These are phyloP conservation scores for Anthophora plumipes DNA, from an alignment of 2,888 invertebrate genomes.

Conservation along the genomic window DNA sequence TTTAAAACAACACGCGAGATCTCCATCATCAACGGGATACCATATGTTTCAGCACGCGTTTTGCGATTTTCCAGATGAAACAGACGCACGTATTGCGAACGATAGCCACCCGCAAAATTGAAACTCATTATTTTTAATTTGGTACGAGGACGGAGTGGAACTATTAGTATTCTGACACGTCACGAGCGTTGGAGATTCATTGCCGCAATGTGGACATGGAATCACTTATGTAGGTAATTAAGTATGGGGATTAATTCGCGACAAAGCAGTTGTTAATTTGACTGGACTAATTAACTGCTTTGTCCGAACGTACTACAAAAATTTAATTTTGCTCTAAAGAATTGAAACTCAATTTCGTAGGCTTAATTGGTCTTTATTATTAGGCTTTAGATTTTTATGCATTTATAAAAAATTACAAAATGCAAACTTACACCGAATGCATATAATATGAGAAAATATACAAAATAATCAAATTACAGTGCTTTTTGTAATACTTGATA, in stretches of 20 bases:
- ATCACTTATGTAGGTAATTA: background rate
- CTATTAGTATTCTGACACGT: slow-evolving; percentile 2
- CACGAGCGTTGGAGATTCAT: background rate
- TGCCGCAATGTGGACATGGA: background rate
- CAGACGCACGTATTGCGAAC: background rate
- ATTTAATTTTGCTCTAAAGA: background rate
- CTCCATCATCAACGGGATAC: background rate
- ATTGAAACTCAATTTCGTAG: background rate
- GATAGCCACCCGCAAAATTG: slow-evolving; percentile 9
- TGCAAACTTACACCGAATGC: too few species aligned
- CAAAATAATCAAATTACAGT: too few species aligned
- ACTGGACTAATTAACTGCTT: background rate
- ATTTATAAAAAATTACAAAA: too few species aligned
- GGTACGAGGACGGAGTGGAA: background rate
- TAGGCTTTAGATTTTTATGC: too few species aligned
- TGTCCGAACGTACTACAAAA: too few species aligned
- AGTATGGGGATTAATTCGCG: slow-evolving; percentile 1
- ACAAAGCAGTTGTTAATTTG: background rate
- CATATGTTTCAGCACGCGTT: slow-evolving; percentile 4
- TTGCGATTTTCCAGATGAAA: background rate
- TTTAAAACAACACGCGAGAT: background rate
- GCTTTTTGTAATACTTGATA: too few species aligned
- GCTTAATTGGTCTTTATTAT: too few species aligned
- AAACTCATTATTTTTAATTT: slow-evolving; percentile 32
- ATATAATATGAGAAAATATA: too few species aligned